Percentiles rank a stretch among this genome's conserved stretches.
Conservation (phyloP, 2,797 vertebrate genomes). For the Notolepis coatsorum region DNA sequence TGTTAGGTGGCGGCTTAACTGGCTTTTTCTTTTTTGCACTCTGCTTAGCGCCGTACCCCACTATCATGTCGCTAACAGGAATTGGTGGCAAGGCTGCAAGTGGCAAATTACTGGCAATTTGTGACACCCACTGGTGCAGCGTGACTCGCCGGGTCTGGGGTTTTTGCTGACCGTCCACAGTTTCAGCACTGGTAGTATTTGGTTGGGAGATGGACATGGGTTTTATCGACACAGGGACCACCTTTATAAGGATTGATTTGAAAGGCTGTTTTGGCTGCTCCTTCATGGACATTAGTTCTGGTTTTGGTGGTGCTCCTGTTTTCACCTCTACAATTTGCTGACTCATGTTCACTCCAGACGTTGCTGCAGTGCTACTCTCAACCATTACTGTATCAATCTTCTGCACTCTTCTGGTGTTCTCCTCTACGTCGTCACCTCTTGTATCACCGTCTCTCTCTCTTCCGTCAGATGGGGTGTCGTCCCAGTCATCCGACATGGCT, state of each 20-base stretch:
- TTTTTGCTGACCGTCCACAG: conserved; percentile 55
- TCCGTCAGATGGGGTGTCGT: conserved; percentile 18
- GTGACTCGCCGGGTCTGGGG: conserved; percentile 75
- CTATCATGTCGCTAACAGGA: conserved; percentile 43
- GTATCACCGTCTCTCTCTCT: conserved; percentile 6
- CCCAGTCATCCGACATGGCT: conserved; percentile 58
- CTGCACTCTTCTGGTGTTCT: neutral
- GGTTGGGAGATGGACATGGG: conserved; percentile 16
- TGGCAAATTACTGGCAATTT: conserved; percentile 80
- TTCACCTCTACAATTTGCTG: conserved; percentile 10
- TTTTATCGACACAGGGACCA: conserved; percentile 55
- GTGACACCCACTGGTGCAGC: conserved; percentile 83
- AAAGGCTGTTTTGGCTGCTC: conserved; percentile 34
- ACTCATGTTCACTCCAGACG: neutral
- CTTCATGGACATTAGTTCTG: neutral
- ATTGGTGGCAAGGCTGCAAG: conserved; percentile 76
- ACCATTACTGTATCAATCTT: conserved; percentile 19
- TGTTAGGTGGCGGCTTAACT: conserved; percentile 54
- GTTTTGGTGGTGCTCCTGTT: conserved; percentile 24
- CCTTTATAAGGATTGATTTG: conserved; percentile 64
- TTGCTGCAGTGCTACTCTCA: neutral
- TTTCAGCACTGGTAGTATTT: conserved; percentile 1
- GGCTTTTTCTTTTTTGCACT: conserved; percentile 68
- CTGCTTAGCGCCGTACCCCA: conserved; percentile 42
- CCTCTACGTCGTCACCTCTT: neutral